A percentile compares a stretch with the other conserved stretches of the same genome.
These are phyloP conservation scores for Drosophila yakuba DNA, from an alignment of 1,140 invertebrate genomes.

Conservation along the genomic window DNA sequence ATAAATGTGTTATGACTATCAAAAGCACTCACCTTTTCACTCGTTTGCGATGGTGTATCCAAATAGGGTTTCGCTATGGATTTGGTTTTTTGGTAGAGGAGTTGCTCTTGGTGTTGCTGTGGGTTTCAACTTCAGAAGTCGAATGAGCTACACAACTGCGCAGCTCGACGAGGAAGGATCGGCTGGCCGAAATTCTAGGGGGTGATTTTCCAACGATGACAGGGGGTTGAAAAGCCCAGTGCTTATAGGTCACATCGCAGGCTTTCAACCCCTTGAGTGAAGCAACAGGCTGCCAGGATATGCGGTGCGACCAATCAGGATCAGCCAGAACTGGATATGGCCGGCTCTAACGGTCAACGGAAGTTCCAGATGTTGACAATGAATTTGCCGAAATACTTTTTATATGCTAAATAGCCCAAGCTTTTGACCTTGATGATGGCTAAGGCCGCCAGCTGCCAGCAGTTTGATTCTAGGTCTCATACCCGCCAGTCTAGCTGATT, in stretches of 20 bases:
- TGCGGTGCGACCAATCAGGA: slow-evolving; percentile 53
- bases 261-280: slow-evolving; percentile 32
- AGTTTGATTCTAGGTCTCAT: slow-evolving; percentile 20
- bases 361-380: slow-evolving; percentile 27
- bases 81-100: not conserved
- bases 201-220: slow-evolving; percentile 23
- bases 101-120: slow-evolving; percentile 28
- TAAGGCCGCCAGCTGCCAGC: slow-evolving; percentile 34
- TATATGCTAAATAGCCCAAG: slow-evolving; percentile 39
- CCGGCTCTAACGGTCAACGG: slow-evolving; percentile 40
- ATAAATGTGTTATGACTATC: slow-evolving; percentile 69
- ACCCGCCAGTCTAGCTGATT: not conserved
- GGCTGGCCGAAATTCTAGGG: slow-evolving; percentile 1
- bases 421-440: slow-evolving; percentile 55
- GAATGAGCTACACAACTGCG: slow-evolving; percentile 52
- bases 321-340: slow-evolving; percentile 20
- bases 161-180: slow-evolving; percentile 48
- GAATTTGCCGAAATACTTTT: slow-evolving; percentile 14
- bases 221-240: slow-evolving; percentile 48
- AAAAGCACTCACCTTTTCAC: slow-evolving; percentile 49
- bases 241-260: slow-evolving; percentile 53
- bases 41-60: slow-evolving; percentile 20
- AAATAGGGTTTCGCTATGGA: slow-evolving; percentile 4
- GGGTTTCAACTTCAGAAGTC: slow-evolving; percentile 77
- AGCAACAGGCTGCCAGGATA: slow-evolving; percentile 42